Conservation (phyloP, 1,140 invertebrate species). For the Himalopsyche phryganea region DNA sequence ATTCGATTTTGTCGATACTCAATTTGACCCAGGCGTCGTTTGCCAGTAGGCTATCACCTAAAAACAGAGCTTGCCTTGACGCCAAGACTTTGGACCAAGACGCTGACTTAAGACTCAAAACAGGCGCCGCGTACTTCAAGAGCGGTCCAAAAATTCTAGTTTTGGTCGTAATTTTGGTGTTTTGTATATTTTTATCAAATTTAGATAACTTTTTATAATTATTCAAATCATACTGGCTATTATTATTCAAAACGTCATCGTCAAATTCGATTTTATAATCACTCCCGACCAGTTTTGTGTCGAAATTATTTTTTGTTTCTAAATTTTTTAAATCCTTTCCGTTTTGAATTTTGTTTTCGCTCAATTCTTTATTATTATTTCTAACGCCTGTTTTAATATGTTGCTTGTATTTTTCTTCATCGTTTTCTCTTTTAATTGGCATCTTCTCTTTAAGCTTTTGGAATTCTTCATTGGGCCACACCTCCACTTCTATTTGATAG, state of each 20-base stretch:
- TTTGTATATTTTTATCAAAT: too few species aligned
- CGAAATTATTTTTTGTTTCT: too few species aligned
- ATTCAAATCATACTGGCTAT: too few species aligned
- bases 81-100: slow-evolving; percentile 8
- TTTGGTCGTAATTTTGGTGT: too few species aligned
- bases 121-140: slow-evolving; percentile 7
- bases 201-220: too few species aligned
- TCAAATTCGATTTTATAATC: too few species aligned
- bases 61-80: slow-evolving; percentile 10
- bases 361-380: too few species aligned
- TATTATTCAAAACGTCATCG: too few species aligned
- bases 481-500: slow-evolving; percentile 16
- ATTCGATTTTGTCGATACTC: background rate
- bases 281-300: too few species aligned
- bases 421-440: background rate
- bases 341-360: too few species aligned
- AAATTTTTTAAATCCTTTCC: too few species aligned
- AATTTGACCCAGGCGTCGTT: background rate
- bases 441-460: background rate
- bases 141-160: background rate
- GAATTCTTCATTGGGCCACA: background rate
- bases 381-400: too few species aligned
- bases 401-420: background rate
- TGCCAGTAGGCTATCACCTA: slow-evolving; percentile 5
- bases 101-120: slow-evolving; percentile 9